Conservation (phyloP, 2,888 invertebrate genomes). For the Psococerastis gibbosa region DNA sequence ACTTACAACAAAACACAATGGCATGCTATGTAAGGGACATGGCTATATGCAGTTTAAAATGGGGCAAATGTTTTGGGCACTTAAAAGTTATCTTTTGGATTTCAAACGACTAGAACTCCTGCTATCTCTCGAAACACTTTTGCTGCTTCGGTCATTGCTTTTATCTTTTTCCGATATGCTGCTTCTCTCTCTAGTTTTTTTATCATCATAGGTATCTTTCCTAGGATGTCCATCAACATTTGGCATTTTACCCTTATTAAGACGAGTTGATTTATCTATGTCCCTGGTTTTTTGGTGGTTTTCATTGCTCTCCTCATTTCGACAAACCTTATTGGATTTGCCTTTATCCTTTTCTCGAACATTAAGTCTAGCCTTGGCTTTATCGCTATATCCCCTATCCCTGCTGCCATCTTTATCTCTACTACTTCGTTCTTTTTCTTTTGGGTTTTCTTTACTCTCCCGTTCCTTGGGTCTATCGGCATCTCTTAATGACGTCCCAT, state of each 20-base stretch:
- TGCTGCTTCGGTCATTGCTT: no score
- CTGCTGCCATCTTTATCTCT: constrained; percentile 15
- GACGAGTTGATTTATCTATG: constrained; percentile 64
- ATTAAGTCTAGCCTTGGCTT: constrained; percentile 22
- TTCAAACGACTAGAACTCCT: no score
- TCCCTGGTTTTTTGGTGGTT: constrained; percentile 30
- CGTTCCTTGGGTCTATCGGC: constrained; percentile 15
- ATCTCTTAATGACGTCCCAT: constrained; percentile 14
- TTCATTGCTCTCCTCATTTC: constrained; percentile 18
- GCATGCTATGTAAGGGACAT: no score
- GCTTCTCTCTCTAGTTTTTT: no score
- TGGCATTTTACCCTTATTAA: constrained; percentile 35
- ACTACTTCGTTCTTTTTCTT: constrained; percentile 18
- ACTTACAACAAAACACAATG: no score
- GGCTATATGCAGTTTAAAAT: no score
- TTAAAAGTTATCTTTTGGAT: no score
- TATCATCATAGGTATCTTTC: no score
- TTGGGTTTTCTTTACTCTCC: constrained; percentile 17
- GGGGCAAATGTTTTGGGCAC: no score
- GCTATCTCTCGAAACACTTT: no score
- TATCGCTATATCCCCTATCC: constrained; percentile 24
- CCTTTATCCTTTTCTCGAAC: constrained; percentile 14
- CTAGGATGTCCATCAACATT: background rate
- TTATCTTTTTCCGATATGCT: no score
- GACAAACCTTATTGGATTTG: constrained; percentile 19